These are phyloP conservation scores for Apomyelois bistriatella DNA, from an alignment of 2,888 invertebrate genomes.

Conservation along the genomic window DNA sequence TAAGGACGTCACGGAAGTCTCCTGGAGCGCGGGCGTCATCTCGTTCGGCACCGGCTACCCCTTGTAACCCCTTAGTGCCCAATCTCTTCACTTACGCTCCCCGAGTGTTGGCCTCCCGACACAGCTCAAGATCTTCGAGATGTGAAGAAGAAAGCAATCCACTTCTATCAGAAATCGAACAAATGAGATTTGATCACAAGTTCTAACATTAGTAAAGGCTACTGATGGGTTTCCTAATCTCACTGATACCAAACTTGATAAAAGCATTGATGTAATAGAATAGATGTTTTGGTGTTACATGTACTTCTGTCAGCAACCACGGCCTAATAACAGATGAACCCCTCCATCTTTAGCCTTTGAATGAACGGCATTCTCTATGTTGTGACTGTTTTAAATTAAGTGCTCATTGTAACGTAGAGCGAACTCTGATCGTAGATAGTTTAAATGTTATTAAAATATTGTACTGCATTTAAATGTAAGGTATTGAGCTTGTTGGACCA, in stretches of 20 bases:
- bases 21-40: slow-evolving; percentile 83
- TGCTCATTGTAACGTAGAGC: slow-evolving; percentile 63
- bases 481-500: slow-evolving; percentile 70
- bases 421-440: slow-evolving; percentile 50
- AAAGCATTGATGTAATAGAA: slow-evolving; percentile 9
- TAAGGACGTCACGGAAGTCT: slow-evolving; percentile 54
- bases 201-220: slow-evolving; percentile 40
- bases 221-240: background rate
- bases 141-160: slow-evolving; percentile 82
- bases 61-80: slow-evolving; percentile 85
- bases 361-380: slow-evolving; percentile 48
- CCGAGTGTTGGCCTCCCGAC: slow-evolving; percentile 71
- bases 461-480: slow-evolving; percentile 45
- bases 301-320: background rate
- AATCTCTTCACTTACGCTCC: slow-evolving; percentile 81
- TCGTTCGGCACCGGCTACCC: slow-evolving; percentile 89
- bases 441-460: slow-evolving; percentile 58
- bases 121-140: slow-evolving; percentile 66
- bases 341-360: slow-evolving; percentile 26
- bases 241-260: background rate
- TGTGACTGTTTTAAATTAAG: slow-evolving; percentile 52
- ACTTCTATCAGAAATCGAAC: slow-evolving; percentile 72
- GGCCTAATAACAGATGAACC: slow-evolving; percentile 35
- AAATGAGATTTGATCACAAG: slow-evolving; percentile 56
- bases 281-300: slow-evolving; percentile 3